phyloP scores from a whole-genome alignment of 2,113 vertebrate species.

The Petrocephalus microphthalmus region DNA sequence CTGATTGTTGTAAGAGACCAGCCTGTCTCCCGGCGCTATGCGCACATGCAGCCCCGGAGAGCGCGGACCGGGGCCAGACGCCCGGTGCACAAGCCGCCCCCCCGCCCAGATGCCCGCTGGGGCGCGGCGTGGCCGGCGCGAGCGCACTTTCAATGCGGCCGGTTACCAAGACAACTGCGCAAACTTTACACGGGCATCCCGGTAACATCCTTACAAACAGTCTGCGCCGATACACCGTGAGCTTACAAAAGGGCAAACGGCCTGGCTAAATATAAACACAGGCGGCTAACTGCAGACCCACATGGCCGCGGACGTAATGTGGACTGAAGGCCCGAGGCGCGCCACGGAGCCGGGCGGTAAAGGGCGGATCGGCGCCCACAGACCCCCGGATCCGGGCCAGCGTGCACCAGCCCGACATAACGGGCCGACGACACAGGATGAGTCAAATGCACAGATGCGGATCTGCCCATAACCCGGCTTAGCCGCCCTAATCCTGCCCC shows the following conservation, averaged over 20 bases:
- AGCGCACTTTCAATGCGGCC: neutral
- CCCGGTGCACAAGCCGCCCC: too few relatives aligned
- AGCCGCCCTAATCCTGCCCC: constrained; percentile 51
- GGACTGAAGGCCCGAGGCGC: neutral
- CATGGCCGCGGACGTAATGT: neutral
- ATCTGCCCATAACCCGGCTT: constrained; percentile 53
- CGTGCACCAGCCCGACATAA: constrained; percentile 20
- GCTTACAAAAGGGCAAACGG: neutral
- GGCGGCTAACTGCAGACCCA: neutral
- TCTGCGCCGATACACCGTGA: neutral
- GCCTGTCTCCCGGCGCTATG: neutral
- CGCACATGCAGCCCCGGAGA: neutral
- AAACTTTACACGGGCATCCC: neutral
- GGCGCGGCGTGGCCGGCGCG: neutral
- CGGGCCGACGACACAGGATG: constrained; percentile 37
- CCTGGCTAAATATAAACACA: neutral
- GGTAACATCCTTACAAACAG: neutral
- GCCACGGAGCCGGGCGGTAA: neutral
- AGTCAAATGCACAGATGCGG: constrained; percentile 35
- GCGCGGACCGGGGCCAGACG: neutral
- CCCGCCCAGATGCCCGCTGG: too few relatives aligned
- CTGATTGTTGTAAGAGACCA: neutral
- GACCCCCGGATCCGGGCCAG: neutral
- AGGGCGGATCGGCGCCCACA: neutral
- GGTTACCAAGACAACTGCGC: neutral